Base-by-base conservation (phyloP, 2,797 vertebrate species). In the Philypnodon macrostomus region DNA sequence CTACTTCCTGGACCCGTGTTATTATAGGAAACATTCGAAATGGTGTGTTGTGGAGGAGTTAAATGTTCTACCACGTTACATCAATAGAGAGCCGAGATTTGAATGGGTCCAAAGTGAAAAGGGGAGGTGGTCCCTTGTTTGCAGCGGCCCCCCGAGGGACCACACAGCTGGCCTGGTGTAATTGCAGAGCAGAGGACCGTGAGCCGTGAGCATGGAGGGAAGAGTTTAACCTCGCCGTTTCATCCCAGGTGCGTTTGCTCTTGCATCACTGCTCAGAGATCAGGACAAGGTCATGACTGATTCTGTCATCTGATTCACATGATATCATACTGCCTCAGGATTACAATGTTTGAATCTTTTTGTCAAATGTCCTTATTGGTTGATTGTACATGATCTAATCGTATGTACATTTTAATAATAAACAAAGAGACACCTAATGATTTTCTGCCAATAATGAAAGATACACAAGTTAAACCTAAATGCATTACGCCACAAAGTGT, bases 91-190 rank as follows among this genome's bases (percentile, higher is more conserved):
- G 2, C 0, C 4, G 40, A 29, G 19, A 39, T 40, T 39, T 67
- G 47, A 57, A 36, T 51, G 39, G 24, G 50, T 49, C 21, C 19
- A 1, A 34, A 57, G 3, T 11, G 27, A 29, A 29, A 57, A 34
- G 53, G 59, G 70, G 77, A 77, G 77, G 76, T 67, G 80, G 67
- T 58, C 75, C 63, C 76, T 40, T 64, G 65, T 70, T 75, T 35
- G 42, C 57, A 2, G 58, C 48, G 60, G 41, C 44, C 67, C 84
- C 66, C 63, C n/a, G n/a, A 44, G 82, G 79, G 79, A 77, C 73
- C 71, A 67, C 71, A 81, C 88, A 90, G 87, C 87, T 87, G 87
- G 70, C 29, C 66, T 60, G 54, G 47, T 51, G 62, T 84, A 86
- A 89, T 87, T 84, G 81, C 77, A 46, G 58, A 75, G 83, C 62